phyloP scores from a whole-genome alignment of 2,888 invertebrate species.

The Sepioteuthis lessoniana region DNA sequence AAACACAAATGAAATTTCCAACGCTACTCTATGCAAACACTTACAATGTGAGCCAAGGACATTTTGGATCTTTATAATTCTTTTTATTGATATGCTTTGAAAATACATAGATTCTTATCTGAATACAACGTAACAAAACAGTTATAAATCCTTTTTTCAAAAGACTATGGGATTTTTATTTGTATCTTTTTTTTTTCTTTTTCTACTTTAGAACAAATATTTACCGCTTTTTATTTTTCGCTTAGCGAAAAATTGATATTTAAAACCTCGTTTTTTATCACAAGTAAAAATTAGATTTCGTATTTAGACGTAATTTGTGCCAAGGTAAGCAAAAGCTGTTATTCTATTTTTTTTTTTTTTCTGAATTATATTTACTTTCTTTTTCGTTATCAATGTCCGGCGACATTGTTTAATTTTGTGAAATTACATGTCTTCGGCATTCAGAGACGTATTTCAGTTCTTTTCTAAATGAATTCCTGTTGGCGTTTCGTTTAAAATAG shows the following conservation, averaged over 20 bases:
- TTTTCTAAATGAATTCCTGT: too few species aligned
- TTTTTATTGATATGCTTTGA: not conserved
- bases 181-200: not conserved
- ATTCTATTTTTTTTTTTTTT: not conserved
- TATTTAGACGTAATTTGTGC: not conserved
- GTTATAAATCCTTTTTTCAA: not conserved
- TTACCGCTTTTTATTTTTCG: not conserved
- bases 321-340: not conserved
- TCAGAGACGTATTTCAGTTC: too few species aligned
- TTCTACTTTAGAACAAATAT: not conserved
- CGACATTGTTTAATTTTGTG: too few species aligned
- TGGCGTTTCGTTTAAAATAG: too few species aligned
- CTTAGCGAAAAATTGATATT: not conserved
- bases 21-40: not conserved
- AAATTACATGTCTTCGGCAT: too few species aligned
- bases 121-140: not conserved
- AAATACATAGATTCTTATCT: not conserved
- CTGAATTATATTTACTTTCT: too few species aligned
- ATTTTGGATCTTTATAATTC: not conserved
- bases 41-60: not conserved
- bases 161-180: not conserved
- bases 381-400: not conserved
- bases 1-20: not conserved
- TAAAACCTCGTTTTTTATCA: slow-evolving; percentile 12
- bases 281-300: not conserved